Evolutionary conservation across 1,140 invertebrate genomes (phyloP).

Genomic region (Zaprionus capensis): DNA sequence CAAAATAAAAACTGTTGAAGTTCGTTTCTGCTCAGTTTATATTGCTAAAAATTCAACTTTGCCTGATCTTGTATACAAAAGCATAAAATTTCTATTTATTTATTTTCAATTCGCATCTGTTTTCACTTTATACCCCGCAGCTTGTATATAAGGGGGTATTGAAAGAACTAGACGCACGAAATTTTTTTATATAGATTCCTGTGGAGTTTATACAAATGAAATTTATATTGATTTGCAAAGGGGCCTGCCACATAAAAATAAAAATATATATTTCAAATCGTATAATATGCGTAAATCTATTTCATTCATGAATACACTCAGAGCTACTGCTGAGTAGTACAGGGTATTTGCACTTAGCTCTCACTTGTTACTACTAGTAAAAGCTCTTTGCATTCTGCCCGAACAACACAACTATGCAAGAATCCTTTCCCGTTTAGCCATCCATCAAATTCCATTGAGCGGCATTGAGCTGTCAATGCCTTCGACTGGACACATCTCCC

Average conservation of each 20-base stretch:
- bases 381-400: slow-evolving; percentile 28
- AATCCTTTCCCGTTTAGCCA: slow-evolving; percentile 27
- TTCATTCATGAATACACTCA: background rate
- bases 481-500: slow-evolving; percentile 45
- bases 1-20: background rate
- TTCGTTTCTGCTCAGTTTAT: background rate
- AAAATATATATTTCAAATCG: background rate
- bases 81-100: background rate
- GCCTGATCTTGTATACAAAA: background rate
- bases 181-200: background rate
- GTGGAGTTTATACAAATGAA: background rate
- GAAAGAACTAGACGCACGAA: background rate
- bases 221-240: background rate
- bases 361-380: slow-evolving; percentile 8
- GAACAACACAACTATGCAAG: slow-evolving; percentile 13
- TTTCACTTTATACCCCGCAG: background rate
- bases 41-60: background rate
- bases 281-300: background rate
- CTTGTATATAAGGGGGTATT: background rate
- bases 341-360: slow-evolving; percentile 6
- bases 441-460: slow-evolving; percentile 39
- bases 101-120: slow-evolving; percentile 1
- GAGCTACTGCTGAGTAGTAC: background rate
- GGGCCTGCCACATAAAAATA: background rate
- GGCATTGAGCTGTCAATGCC: slow-evolving; percentile 64